A percentile compares a stretch with the other conserved stretches of the same genome.
Conservation (phyloP, 2,797 vertebrate species). For the Clarias fuscus region DNA sequence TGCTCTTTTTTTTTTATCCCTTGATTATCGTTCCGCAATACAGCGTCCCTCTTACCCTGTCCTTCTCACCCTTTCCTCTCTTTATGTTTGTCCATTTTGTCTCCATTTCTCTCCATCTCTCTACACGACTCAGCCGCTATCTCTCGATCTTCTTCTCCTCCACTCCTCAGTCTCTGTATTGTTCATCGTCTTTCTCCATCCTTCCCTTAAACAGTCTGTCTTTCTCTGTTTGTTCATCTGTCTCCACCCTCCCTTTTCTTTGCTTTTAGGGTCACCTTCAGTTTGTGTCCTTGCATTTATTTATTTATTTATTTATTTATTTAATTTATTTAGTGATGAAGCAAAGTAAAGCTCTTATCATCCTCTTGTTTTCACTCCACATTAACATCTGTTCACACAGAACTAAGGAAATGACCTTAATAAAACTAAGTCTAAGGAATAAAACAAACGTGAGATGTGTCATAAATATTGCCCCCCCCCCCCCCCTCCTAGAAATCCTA, state of each 20-base stretch:
- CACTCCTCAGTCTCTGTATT: neutral
- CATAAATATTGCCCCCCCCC: neutral
- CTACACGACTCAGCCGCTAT: no score
- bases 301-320: conserved; percentile 11
- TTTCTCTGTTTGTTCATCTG: neutral
- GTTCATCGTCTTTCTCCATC: neutral
- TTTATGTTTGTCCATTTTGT: neutral
- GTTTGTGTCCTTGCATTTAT: neutral
- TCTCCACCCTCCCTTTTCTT: neutral
- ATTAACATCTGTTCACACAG: neutral
- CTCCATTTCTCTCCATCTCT: neutral
- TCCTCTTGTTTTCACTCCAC: neutral
- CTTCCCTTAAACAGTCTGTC: neutral
- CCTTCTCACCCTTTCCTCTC: neutral
- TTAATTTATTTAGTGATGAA: conserved; percentile 12
- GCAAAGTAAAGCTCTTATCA: neutral
- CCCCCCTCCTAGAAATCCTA: no score
- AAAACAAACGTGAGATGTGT: neutral
- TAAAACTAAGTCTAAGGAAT: neutral
- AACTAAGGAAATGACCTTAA: no score
- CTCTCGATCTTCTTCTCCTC: neutral
- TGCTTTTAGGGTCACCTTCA: neutral
- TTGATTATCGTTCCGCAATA: neutral
- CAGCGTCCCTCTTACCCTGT: neutral
- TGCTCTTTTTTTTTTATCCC: neutral